These are phyloP conservation scores for Neosalanx taihuensis DNA, from an alignment of 2,797 vertebrate genomes.

Conservation along the genomic window DNA sequence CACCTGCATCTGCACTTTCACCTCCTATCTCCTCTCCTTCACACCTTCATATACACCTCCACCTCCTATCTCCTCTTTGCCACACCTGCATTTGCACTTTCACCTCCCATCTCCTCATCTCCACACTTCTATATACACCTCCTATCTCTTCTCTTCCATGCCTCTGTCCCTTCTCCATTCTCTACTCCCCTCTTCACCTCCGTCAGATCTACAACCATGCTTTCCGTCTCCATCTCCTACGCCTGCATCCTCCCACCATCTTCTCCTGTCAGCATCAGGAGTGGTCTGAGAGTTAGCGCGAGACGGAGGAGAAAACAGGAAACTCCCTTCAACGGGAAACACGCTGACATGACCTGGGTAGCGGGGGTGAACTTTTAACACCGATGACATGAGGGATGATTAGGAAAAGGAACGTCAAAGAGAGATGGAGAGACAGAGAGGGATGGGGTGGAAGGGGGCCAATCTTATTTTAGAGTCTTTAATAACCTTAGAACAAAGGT, in stretches of 20 bases:
- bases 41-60: neutral
- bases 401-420: neutral
- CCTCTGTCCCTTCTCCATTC: too few relatives aligned
- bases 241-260: neutral
- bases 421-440: conserved; percentile 1
- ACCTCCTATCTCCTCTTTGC: neutral
- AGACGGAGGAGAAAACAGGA: too few relatives aligned
- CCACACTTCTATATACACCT: neutral
- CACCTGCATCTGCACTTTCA: neutral
- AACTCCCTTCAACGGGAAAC: too few relatives aligned
- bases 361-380: too few relatives aligned
- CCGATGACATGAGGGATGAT: conserved; percentile 2
- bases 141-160: too few relatives aligned
- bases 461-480: conserved; percentile 3
- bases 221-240: neutral
- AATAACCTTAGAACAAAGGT: conserved; percentile 30
- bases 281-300: too few relatives aligned
- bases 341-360: too few relatives aligned
- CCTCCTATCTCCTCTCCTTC: too few relatives aligned
- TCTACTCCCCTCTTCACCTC: neutral
- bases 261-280: neutral
- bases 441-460: neutral
- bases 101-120: too few relatives aligned
- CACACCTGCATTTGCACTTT: neutral
- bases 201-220: neutral